These are phyloP conservation scores for Polylopha cassiicola DNA, from an alignment of 2,888 invertebrate species.

Conservation along the genomic window DNA sequence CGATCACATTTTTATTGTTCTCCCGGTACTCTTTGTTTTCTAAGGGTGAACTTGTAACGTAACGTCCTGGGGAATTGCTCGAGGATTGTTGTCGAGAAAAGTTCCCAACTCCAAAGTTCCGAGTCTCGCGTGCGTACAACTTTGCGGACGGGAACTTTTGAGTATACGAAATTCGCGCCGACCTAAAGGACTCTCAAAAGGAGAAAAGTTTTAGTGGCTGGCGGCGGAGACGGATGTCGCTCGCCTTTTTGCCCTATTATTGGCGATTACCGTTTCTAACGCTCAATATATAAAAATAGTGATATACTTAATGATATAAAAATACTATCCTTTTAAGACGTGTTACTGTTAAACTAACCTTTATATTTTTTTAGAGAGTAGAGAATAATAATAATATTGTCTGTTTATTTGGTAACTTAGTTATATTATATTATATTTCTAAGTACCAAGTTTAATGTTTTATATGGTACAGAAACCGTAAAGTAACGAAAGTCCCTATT, in stretches of 20 bases:
- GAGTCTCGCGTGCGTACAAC: slow-evolving; percentile 57
- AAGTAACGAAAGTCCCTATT: too few relatives aligned
- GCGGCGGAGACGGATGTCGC: slow-evolving; percentile 9
- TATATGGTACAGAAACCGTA: too few relatives aligned
- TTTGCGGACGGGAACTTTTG: slow-evolving; percentile 59
- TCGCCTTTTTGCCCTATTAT: slow-evolving; percentile 13
- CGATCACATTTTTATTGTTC: slow-evolving; percentile 17
- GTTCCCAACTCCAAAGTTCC: slow-evolving; percentile 56
- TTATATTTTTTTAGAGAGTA: too few relatives aligned
- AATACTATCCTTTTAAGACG: not conserved
- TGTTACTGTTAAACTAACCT: too few relatives aligned
- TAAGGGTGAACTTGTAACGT: slow-evolving; percentile 22
- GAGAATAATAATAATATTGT: too few relatives aligned
- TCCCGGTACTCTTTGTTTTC: slow-evolving; percentile 39
- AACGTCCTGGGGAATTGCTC: slow-evolving; percentile 32
- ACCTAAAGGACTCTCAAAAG: slow-evolving; percentile 51
- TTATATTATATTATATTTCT: too few relatives aligned
- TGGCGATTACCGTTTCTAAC: slow-evolving; percentile 4
- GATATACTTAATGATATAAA: not conserved
- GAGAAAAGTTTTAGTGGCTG: slow-evolving; percentile 43
- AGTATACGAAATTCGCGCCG: slow-evolving; percentile 60
- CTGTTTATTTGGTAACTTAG: too few relatives aligned
- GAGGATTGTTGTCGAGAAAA: slow-evolving; percentile 55
- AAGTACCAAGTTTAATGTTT: too few relatives aligned
- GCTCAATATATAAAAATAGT: not conserved